phyloP scores from a whole-genome alignment of 2,888 invertebrate species.

The Heteromurus nitidus region DNA sequence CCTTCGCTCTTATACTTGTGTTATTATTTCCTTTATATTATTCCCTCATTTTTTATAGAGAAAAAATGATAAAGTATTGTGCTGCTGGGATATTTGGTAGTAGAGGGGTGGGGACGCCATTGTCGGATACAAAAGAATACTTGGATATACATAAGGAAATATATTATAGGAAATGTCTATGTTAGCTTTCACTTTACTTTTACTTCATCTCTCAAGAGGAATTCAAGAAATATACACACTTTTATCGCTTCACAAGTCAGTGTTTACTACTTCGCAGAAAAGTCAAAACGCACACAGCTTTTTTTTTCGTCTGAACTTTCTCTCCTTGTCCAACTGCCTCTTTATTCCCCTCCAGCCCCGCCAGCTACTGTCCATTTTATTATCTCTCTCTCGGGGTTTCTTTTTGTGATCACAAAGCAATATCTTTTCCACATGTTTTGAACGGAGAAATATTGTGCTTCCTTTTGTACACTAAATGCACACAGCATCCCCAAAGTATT shows the following conservation, averaged over 20 bases:
- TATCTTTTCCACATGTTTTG: no score
- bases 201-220: conserved; percentile 30
- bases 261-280: background rate
- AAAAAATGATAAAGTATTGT: conserved; percentile 57
- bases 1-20: no score
- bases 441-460: background rate
- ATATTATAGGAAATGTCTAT: background rate
- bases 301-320: background rate
- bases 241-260: conserved; percentile 27
- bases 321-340: no score
- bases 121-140: conserved; percentile 6
- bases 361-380: no score
- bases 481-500: no score
- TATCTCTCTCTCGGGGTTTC: no score
- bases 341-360: no score
- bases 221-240: conserved; percentile 25
- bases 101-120: conserved; percentile 39
- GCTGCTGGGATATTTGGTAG: no score
- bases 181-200: conserved; percentile 33
- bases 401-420: no score
- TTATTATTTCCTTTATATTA: conserved; percentile 51
- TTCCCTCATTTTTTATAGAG: conserved; percentile 47
- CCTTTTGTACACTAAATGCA: no score
- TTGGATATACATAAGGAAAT: conserved; percentile 6
- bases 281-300: background rate